A percentile compares a stretch with the other conserved stretches of the same genome.
These are phyloP conservation scores for Dolichoris vasculosae DNA, from an alignment of 1,140 invertebrate species.

Conservation along the genomic window DNA sequence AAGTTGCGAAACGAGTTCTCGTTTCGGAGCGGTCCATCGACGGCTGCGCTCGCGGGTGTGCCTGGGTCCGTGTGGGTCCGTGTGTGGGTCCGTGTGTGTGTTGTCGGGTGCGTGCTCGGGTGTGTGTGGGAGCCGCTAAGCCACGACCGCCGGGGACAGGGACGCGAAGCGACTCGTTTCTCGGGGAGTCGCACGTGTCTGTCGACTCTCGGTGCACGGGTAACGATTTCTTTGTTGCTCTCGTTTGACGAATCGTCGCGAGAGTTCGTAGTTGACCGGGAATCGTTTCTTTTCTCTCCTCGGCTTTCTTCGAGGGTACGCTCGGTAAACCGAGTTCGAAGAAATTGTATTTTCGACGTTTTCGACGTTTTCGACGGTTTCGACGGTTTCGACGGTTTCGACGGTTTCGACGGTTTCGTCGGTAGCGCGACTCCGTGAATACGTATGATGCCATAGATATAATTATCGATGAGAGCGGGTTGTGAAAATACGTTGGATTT, in stretches of 20 bases:
- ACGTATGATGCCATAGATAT: neutral
- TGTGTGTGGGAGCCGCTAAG: neutral
- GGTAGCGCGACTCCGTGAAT: neutral
- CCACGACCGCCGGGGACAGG: neutral
- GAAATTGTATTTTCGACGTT: neutral
- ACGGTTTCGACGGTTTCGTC: too few species aligned
- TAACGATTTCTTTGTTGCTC: neutral
- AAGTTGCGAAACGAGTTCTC: conserved; percentile 59
- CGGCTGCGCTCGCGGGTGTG: too few species aligned
- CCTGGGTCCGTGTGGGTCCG: neutral
- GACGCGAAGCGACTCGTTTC: neutral
- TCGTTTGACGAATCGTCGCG: neutral
- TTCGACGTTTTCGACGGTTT: too few species aligned
- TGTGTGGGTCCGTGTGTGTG: neutral
- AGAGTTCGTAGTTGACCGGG: neutral
- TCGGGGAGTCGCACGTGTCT: neutral
- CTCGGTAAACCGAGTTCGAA: neutral
- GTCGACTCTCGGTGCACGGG: neutral
- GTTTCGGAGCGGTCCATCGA: conserved; percentile 43
- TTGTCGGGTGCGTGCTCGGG: neutral
- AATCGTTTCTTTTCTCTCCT: neutral
- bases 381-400: too few species aligned
- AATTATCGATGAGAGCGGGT: neutral
- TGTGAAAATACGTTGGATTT: neutral
- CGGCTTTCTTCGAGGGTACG: too few species aligned